Percentiles rank a stretch among this genome's conserved stretches.
phyloP scores from a whole-genome alignment of 2,888 invertebrate genomes.

The Lepidonotus clava region DNA sequence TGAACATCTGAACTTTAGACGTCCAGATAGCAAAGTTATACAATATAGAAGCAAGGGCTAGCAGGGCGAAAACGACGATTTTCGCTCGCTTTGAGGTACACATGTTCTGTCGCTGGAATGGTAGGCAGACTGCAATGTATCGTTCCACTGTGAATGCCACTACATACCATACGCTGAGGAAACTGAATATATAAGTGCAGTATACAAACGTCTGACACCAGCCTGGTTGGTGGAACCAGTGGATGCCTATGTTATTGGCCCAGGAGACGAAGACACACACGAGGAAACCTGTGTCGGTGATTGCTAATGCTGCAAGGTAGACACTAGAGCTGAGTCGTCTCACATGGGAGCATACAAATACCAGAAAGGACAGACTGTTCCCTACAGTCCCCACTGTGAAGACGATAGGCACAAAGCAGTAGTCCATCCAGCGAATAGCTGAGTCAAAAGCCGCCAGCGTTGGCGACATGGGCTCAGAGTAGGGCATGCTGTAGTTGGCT shows the following conservation, averaged over 20 bases:
- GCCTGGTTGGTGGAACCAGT: conserved; percentile 45
- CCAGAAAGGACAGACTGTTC: conserved; percentile 54
- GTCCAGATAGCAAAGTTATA: conserved; percentile 58
- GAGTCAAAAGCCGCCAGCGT: background rate
- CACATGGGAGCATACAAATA: conserved; percentile 51
- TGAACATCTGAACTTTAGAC: background rate
- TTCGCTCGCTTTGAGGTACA: conserved; percentile 54
- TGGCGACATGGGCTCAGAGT: background rate
- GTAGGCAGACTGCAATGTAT: conserved; percentile 90
- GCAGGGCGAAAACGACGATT: conserved; percentile 40
- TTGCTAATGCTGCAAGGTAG: conserved; percentile 56
- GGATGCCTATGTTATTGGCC: conserved; percentile 47
- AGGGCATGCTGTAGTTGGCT: background rate
- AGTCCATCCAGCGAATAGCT: conserved; percentile 55
- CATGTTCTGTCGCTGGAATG: conserved; percentile 80
- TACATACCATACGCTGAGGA: conserved; percentile 87
- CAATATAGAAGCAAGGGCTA: background rate
- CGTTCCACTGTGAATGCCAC: conserved; percentile 92
- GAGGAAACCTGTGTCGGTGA: conserved; percentile 56
- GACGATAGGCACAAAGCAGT: conserved; percentile 81
- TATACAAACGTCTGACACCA: conserved; percentile 58
- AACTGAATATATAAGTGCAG: conserved; percentile 74
- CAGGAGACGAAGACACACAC: conserved; percentile 55
- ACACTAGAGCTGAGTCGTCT: conserved; percentile 56
- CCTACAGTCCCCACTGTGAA: conserved; percentile 56